These are phyloP conservation scores for Alouatta palliata DNA, from an alignment of 2,113 vertebrate genomes.

Conservation along the genomic window DNA sequence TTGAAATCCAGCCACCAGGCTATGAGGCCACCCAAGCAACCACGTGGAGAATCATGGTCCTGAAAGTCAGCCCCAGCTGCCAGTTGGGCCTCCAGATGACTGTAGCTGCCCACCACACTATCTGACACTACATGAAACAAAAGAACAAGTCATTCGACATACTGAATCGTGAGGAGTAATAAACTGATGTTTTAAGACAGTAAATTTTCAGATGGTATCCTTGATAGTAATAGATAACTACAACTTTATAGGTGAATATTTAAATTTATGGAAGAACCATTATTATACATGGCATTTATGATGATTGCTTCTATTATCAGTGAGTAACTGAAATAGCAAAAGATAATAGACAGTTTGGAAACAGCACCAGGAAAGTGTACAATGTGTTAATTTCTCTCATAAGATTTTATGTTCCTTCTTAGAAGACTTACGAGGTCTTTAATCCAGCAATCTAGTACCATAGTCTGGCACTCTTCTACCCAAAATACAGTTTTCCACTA, in stretches of 20 bases:
- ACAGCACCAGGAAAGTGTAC: not conserved
- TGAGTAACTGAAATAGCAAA: not conserved
- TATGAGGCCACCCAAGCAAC: not conserved
- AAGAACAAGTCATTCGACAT: not conserved
- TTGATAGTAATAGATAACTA: not conserved
- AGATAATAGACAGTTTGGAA: not conserved
- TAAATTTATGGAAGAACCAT: not conserved
- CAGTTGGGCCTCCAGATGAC: not conserved
- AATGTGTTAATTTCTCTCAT: not conserved
- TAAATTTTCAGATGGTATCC: not conserved
- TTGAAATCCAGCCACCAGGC: not conserved
- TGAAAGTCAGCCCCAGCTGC: not conserved
- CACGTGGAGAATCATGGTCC: not conserved
- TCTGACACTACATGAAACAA: not conserved
- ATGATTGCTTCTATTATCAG: not conserved
- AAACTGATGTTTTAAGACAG: not conserved
- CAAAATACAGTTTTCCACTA: too few species aligned
- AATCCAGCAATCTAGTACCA: not conserved
- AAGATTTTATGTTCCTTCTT: not conserved
- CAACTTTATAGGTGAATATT: not conserved
- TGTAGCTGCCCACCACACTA: not conserved
- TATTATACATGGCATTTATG: not conserved
- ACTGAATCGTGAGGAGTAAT: not conserved
- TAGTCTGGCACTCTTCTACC: not conserved
- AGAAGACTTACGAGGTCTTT: not conserved